Conservation (phyloP, 1,140 invertebrate species). For the Aphidius ervi region DNA sequence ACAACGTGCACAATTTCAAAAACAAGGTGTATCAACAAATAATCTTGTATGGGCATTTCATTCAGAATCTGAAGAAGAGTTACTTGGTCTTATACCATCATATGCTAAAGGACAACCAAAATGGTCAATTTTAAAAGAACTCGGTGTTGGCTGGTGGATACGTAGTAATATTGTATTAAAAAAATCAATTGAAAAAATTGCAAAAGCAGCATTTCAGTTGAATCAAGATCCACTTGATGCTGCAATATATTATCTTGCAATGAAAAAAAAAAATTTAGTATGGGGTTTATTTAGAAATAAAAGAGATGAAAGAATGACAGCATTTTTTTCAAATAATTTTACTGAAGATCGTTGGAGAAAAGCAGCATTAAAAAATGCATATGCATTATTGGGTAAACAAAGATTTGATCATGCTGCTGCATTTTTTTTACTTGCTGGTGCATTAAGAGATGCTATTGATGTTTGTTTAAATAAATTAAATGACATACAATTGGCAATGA, state of each 20-base stretch:
- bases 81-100: conserved; percentile 85
- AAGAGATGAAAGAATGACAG: conserved; percentile 86
- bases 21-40: conserved; percentile 84
- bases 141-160: conserved; percentile 96
- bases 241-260: conserved; percentile 94
- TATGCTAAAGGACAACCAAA: conserved; percentile 78
- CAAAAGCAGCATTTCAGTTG: conserved; percentile 84
- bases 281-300: conserved; percentile 93
- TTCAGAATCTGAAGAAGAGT: conserved; percentile 95
- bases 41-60: conserved; percentile 99
- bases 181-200: conserved; percentile 87
- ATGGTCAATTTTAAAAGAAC: conserved; percentile 89
- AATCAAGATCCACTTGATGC: conserved; percentile 96
- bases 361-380: conserved; percentile 96
- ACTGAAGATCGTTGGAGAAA: conserved; percentile 89
- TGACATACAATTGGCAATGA: conserved; percentile 94
- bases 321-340: conserved; percentile 96
- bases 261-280: conserved; percentile 96
- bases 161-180: conserved; percentile 79
- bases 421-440: conserved; percentile 92
- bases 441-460: conserved; percentile 92
- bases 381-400: conserved; percentile 91
- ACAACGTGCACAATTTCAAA: conserved; percentile 82
- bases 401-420: conserved; percentile 90
- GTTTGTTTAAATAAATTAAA: conserved; percentile 87